These are phyloP conservation scores for Yasuhikotakia modesta DNA, from an alignment of 2,797 vertebrate genomes.

Conservation along the genomic window DNA sequence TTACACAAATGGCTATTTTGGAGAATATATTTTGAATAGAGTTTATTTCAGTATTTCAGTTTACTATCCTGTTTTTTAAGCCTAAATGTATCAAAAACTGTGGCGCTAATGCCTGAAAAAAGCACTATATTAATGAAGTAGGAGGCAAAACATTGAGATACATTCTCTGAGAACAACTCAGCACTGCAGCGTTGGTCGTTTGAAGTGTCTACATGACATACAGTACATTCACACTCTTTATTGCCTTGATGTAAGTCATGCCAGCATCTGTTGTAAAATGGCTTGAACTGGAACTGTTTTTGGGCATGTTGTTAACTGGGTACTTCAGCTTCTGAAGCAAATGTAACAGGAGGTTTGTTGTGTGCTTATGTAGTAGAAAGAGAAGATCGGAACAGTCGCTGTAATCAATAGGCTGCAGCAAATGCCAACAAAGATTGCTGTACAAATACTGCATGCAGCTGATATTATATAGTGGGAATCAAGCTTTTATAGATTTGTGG, in stretches of 20 bases:
- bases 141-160: too few relatives aligned
- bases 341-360: not conserved
- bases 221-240: not conserved
- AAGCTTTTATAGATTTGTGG: not conserved
- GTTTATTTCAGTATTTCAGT: not conserved
- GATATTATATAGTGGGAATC: not conserved
- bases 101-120: too few relatives aligned
- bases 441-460: not conserved
- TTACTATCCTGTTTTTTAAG: too few relatives aligned
- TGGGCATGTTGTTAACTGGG: not conserved
- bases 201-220: not conserved
- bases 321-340: not conserved
- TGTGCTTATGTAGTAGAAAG: not conserved
- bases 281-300: constrained; percentile 2
- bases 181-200: not conserved
- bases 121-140: too few relatives aligned
- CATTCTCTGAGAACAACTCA: too few relatives aligned
- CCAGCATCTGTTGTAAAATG: not conserved
- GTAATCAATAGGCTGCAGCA: constrained; percentile 3
- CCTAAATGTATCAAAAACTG: too few relatives aligned
- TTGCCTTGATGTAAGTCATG: not conserved
- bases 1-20: not conserved
- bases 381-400: not conserved
- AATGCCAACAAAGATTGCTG: not conserved
- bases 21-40: not conserved